Evolutionary conservation across 2,797 vertebrate genomes (phyloP).

Genomic region (Melanotaenia nigrans): DNA sequence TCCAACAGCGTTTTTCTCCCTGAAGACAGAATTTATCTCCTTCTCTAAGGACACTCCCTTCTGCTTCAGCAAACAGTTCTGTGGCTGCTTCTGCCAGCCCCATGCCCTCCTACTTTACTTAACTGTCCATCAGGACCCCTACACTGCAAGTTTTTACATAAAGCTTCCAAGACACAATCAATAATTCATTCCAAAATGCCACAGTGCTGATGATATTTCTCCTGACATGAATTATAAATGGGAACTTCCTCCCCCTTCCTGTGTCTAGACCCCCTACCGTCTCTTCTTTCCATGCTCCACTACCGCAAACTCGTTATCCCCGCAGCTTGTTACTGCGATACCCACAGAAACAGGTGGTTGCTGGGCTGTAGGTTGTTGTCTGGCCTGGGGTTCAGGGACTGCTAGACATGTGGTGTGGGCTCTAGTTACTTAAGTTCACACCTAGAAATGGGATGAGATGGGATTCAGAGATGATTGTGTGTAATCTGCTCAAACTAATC

Average conservation of each 20-base stretch:
- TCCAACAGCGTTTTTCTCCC: slow-evolving; percentile 12
- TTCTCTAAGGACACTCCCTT: slow-evolving; percentile 11
- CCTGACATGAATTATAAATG: slow-evolving; percentile 86
- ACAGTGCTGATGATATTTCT: slow-evolving; percentile 85
- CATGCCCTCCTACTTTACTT: slow-evolving; percentile 42
- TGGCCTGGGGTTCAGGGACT: slow-evolving; percentile 23
- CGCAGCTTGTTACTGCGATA: slow-evolving; percentile 63
- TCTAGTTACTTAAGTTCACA: background rate
- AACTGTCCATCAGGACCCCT: slow-evolving; percentile 69
- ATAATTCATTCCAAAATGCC: slow-evolving; percentile 86
- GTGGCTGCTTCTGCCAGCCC: slow-evolving; percentile 24
- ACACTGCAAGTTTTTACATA: slow-evolving; percentile 77
- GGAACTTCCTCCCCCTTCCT: slow-evolving; percentile 67
- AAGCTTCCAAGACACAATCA: slow-evolving; percentile 78
- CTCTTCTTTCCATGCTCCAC: slow-evolving; percentile 21
- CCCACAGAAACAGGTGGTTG: slow-evolving; percentile 81
- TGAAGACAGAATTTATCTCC: slow-evolving; percentile 31
- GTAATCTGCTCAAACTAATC: background rate
- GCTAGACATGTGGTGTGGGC: background rate
- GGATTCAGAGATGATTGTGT: background rate
- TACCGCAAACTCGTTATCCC: slow-evolving; percentile 75
- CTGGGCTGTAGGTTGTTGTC: slow-evolving; percentile 51
- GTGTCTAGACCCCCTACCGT: slow-evolving; percentile 66
- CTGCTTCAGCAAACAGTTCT: slow-evolving; percentile 43
- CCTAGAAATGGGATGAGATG: background rate